These are phyloP conservation scores for Centropyge bicolor DNA, from an alignment of 2,797 vertebrate species.

Conservation along the genomic window DNA sequence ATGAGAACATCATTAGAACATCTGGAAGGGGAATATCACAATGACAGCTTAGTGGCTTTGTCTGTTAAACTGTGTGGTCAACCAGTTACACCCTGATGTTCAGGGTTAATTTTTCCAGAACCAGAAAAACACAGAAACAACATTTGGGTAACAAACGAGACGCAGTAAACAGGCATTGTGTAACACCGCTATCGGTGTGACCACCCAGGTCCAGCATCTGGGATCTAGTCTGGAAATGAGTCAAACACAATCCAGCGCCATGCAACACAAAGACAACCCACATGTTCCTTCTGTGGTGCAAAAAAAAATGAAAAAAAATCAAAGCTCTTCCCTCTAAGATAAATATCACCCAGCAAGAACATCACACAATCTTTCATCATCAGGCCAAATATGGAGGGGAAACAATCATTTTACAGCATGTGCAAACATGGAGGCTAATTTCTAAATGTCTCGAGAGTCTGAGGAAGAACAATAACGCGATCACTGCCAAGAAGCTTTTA, in stretches of 20 bases:
- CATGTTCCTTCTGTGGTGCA: conserved; percentile 57
- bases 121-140: conserved; percentile 35
- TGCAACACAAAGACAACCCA: conserved; percentile 47
- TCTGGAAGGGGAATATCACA: conserved; percentile 52
- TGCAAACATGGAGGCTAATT: conserved; percentile 50
- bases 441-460: conserved; percentile 40
- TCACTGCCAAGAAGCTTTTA: conserved; percentile 44
- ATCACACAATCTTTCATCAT: conserved; percentile 59
- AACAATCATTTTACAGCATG: conserved; percentile 56
- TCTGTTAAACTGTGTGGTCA: conserved; percentile 39
- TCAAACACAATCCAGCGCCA: conserved; percentile 35
- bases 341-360: conserved; percentile 51
- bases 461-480: conserved; percentile 37
- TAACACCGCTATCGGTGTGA: conserved; percentile 55
- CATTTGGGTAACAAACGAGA: conserved; percentile 40
- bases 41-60: conserved; percentile 34
- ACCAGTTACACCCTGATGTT: conserved; percentile 31
- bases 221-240: conserved; percentile 52
- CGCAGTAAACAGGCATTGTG: conserved; percentile 46
- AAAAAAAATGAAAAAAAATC: conserved; percentile 37
- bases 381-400: conserved; percentile 43
- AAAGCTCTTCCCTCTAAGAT: conserved; percentile 59
- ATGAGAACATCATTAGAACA: conserved; percentile 52
- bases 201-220: conserved; percentile 72
- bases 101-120: conserved; percentile 9